Evolutionary conservation across 1,140 invertebrate species (phyloP).

Genomic region (Brachionus angularis): DNA sequence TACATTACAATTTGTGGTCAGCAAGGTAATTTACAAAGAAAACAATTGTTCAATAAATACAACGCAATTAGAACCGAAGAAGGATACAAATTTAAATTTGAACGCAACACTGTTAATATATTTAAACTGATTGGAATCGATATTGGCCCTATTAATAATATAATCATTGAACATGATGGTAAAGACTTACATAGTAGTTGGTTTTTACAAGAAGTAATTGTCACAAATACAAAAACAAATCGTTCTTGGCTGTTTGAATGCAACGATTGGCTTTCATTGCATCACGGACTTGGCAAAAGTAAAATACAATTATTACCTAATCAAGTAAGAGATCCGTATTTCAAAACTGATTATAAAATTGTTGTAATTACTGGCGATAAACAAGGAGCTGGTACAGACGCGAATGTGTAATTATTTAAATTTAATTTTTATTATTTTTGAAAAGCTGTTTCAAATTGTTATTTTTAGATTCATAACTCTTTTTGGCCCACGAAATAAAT

Average conservation of each 20-base stretch:
- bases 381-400: slow-evolving; percentile 48
- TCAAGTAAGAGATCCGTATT: slow-evolving; percentile 15
- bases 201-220: slow-evolving; percentile 55
- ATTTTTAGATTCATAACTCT: slow-evolving; percentile 23
- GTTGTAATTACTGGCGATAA: slow-evolving; percentile 50
- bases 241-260: slow-evolving; percentile 55
- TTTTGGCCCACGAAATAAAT: slow-evolving; percentile 29
- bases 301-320: slow-evolving; percentile 1
- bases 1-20: slow-evolving; percentile 34
- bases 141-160: slow-evolving; percentile 30
- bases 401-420: slow-evolving; percentile 48
- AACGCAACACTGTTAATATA: slow-evolving; percentile 17
- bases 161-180: slow-evolving; percentile 50
- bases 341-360: slow-evolving; percentile 49
- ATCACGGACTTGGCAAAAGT: slow-evolving; percentile 19
- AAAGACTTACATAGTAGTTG: slow-evolving; percentile 54
- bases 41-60: slow-evolving; percentile 32
- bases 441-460: not conserved
- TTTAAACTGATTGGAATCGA: slow-evolving; percentile 39
- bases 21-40: slow-evolving; percentile 10
- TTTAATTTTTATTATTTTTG: not conserved
- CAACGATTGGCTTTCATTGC: slow-evolving; percentile 56
- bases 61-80: slow-evolving; percentile 11
- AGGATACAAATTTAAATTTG: slow-evolving; percentile 40
- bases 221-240: slow-evolving; percentile 54